Base-by-base conservation (phyloP, 1,140 invertebrate genomes). In the Cydia pomonella region DNA sequence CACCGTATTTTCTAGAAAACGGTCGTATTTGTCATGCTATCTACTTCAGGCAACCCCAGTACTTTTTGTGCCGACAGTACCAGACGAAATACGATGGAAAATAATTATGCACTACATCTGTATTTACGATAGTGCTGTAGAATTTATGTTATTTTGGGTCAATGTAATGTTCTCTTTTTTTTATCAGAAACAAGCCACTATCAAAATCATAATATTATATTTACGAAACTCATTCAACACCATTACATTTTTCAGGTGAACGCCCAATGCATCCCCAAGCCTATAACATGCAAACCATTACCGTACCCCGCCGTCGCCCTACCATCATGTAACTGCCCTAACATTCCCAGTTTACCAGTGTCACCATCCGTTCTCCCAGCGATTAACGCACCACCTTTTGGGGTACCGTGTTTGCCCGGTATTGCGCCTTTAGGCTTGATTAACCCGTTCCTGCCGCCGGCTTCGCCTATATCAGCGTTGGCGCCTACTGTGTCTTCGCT, bases 391-490 rank as follows among this genome's bases (percentile, higher is more conserved):
- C 71, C 71, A 21, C 38, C 38, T 13, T 72, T 21, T 44, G 69
- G 41, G 13, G 71, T n/a, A 38, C 33, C 44, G 10, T 50, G 4
- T 13, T 47, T 50, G 16, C 18, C 6, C 13, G 38, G 38, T 13
- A 13, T 21, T 4, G 44, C 73, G 38, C 79, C 83, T 72, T 71
- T 78, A 3, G 74, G 41, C 16, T 10, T 75, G 64, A 16, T 44
- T 1, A 77, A 76, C 72, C 81, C 81, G 9, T 79, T 82, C 21
- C 59, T 83, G 74, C 81, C 84, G 69, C 73, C 76, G 18, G 75
- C 81, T 0, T 83, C 84, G 4, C 82, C 83, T 27, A 73, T 84
- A 21, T 84, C 83, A 4, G 74, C 81, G 2, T 23, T 84, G 21
- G 75, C 79, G 12, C 77, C 80, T 5, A 76, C 82, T 1, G 77